Conservation (phyloP, 2,797 vertebrate genomes). For the Pristis pectinata region DNA sequence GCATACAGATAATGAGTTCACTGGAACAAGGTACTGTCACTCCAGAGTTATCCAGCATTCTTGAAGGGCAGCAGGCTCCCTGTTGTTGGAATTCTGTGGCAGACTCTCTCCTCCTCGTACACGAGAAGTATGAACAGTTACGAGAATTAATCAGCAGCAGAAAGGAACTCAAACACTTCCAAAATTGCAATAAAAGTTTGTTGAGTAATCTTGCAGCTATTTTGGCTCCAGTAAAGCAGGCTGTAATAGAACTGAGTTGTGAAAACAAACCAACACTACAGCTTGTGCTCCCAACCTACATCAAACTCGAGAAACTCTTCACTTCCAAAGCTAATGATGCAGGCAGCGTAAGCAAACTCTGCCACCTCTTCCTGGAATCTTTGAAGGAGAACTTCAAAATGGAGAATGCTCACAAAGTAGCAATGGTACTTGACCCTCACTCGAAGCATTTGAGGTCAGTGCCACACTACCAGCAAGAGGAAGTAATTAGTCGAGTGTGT, state of each 20-base stretch:
- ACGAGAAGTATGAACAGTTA: slow-evolving; percentile 91
- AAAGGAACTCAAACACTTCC: slow-evolving; percentile 85
- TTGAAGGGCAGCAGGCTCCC: slow-evolving; percentile 73
- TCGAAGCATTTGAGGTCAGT: slow-evolving; percentile 83
- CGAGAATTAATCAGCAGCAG: slow-evolving; percentile 91
- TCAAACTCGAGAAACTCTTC: slow-evolving; percentile 94
- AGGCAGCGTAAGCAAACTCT: slow-evolving; percentile 86
- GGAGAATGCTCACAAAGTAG: slow-evolving; percentile 90
- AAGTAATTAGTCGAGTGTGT: slow-evolving; percentile 88
- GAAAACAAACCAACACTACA: slow-evolving; percentile 89
- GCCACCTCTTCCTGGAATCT: slow-evolving; percentile 95
- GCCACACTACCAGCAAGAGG: slow-evolving; percentile 94
- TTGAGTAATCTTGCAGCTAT: slow-evolving; percentile 86
- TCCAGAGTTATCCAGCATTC: slow-evolving; percentile 68
- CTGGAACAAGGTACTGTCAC: slow-evolving; percentile 59
- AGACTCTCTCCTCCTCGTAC: slow-evolving; percentile 87
- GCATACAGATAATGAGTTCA: slow-evolving; percentile 80
- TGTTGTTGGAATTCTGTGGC: slow-evolving; percentile 94
- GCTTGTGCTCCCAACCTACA: slow-evolving; percentile 89
- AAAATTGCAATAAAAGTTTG: slow-evolving; percentile 93
- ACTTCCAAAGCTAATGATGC: slow-evolving; percentile 92
- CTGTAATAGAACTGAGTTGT: slow-evolving; percentile 82
- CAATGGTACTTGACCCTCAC: slow-evolving; percentile 95
- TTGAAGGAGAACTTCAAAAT: slow-evolving; percentile 98
- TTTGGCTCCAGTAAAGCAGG: slow-evolving; percentile 83